Base-by-base conservation (phyloP, 2,797 vertebrate genomes). In the Xenentodon cancila region DNA sequence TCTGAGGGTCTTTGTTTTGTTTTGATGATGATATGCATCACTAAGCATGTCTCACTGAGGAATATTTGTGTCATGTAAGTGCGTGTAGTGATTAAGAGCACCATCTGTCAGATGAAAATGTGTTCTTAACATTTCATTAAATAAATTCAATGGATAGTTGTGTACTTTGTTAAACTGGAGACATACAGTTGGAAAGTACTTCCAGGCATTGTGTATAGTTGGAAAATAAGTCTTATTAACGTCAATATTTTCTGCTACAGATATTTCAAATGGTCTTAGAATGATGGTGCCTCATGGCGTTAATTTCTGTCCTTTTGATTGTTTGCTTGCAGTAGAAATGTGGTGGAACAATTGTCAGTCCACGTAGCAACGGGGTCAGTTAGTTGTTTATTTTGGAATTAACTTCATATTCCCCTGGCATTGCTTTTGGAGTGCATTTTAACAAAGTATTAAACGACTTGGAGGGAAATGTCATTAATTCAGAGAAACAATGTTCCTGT, bases 271-370 rank as follows among this genome's bases (percentile, higher is more conserved):
- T 34, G 42, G 61, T 59, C 47, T 75, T 32, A 73, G 49, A 68
- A 84, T 75, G 73, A 68, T 49, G 44, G 67, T 63, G 73, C 62
- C 58, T 74, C 68, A 73, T 76, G 73, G 72, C n/a, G n/a, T n/a
- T n/a, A n/a, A n/a, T n/a, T 71, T 85, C 59, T 80, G 73, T 82
- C 61, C 44, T 52, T 52, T 52, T 52, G 59, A 64, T 64, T 53
- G 69, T 64, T 52, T 37, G 75, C 75, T 73, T 71, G 55, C 80
- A 59, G 70, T 43, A 57, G 74, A 85, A 82, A 66, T 75, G 81
- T 71, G 74, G 75, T 77, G 73, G 71, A 84, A 84, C 69, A 53
- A 32, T 65, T 79, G 82, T 82, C 87, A 84, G 74, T 84, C 82
- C 53, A 67, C 61, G 81, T 53, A 77, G 75, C 63, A 47, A 27